These are phyloP conservation scores for Epiblema foenella DNA, from an alignment of 2,888 invertebrate genomes.

Conservation along the genomic window DNA sequence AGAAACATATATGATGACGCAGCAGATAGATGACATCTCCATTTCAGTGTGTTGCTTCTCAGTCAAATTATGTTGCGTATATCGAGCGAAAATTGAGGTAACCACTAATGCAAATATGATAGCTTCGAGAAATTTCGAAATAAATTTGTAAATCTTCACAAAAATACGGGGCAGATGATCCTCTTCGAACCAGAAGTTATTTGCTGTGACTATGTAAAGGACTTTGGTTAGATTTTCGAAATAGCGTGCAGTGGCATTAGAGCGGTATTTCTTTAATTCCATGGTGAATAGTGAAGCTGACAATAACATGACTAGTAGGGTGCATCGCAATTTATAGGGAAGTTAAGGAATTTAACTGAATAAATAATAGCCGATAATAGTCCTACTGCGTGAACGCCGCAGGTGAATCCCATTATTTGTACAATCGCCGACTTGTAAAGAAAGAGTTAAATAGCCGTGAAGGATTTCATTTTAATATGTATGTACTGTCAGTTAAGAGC, in stretches of 20 bases:
- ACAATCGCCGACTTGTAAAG: neutral
- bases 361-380: neutral
- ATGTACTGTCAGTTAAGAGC: neutral
- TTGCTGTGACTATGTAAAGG: conserved; percentile 10
- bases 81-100: conserved; percentile 10
- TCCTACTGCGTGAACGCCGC: neutral
- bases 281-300: neutral
- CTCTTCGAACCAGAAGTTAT: conserved; percentile 23
- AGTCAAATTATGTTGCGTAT: conserved; percentile 34
- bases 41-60: conserved; percentile 29
- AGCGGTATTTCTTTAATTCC: neutral
- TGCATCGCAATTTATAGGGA: neutral
- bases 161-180: neutral
- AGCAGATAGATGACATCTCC: neutral
- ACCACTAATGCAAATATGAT: conserved; percentile 11
- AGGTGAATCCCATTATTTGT: conserved; percentile 7
- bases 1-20: conserved; percentile 2
- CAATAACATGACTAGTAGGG: neutral
- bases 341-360: neutral
- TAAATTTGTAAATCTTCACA: neutral
- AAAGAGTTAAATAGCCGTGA: neutral
- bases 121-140: conserved; percentile 18
- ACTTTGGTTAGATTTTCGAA: conserved; percentile 9
- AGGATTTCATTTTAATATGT: neutral
- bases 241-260: neutral